Percentiles rank a stretch among this genome's conserved stretches.
These are phyloP conservation scores for Mormyrops attenuatus DNA, from an alignment of 2,797 vertebrate species.

Conservation along the genomic window DNA sequence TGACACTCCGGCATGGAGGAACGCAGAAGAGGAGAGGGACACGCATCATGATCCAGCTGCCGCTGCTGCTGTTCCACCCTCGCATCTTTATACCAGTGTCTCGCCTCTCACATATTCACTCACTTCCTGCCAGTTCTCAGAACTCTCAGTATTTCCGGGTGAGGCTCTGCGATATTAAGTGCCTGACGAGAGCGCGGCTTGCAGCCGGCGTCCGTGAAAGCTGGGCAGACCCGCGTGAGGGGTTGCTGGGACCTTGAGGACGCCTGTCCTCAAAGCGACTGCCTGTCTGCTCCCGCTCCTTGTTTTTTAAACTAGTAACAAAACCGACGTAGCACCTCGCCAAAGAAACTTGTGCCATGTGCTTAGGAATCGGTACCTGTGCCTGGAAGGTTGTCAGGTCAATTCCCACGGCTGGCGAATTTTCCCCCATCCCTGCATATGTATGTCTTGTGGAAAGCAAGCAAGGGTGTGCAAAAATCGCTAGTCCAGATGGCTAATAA, in stretches of 20 bases:
- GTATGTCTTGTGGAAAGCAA: background rate
- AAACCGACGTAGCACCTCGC: background rate
- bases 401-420: background rate
- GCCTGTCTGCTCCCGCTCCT: background rate
- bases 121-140: slow-evolving; percentile 9
- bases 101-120: slow-evolving; percentile 24
- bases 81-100: background rate
- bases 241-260: background rate
- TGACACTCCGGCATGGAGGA: background rate
- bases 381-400: background rate
- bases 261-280: background rate
- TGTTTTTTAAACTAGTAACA: background rate
- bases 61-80: slow-evolving; percentile 20
- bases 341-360: background rate
- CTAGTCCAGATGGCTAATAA: background rate
- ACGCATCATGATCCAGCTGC: background rate
- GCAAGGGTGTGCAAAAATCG: background rate
- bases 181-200: background rate
- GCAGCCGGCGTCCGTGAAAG: background rate
- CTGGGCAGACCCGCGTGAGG: background rate
- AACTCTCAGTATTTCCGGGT: background rate
- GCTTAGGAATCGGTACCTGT: background rate
- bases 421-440: background rate
- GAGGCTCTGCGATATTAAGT: background rate
- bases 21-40: background rate